phyloP scores from a whole-genome alignment of 2,797 vertebrate species.

The Argya squamiceps region DNA sequence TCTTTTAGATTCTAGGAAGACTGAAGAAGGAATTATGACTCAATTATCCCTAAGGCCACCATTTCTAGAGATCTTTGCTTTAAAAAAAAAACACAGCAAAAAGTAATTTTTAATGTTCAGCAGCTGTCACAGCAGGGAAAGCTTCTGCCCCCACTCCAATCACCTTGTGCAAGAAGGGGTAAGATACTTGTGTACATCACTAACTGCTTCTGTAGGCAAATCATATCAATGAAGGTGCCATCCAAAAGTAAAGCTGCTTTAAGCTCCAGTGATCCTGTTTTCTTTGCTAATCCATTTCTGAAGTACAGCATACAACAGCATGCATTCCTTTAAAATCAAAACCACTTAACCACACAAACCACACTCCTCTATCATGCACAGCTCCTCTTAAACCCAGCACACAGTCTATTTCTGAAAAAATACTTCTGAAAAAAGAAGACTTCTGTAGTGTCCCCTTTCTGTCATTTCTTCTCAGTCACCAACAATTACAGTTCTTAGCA shows the following conservation, averaged over 20 bases:
- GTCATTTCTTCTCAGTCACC: conserved; percentile 26
- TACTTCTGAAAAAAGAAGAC: background rate
- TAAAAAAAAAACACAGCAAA: fast-evolving
- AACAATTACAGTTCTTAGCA: background rate
- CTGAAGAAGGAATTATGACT: background rate
- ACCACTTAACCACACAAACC: background rate
- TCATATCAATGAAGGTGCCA: background rate
- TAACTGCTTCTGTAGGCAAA: background rate
- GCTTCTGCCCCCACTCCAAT: background rate
- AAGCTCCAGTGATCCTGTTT: background rate
- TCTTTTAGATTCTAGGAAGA: background rate
- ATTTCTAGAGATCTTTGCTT: background rate
- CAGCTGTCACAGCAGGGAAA: background rate
- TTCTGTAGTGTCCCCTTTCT: conserved; percentile 11
- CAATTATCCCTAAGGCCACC: background rate
- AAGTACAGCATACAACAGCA: background rate
- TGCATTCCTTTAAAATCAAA: background rate
- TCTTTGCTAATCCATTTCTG: background rate
- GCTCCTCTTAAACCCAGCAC: background rate
- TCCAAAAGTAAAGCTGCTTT: background rate
- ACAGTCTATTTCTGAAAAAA: background rate
- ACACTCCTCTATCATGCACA: background rate
- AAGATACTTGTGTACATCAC: background rate
- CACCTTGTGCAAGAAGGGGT: background rate
- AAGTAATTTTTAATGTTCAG: background rate